phyloP scores from a whole-genome alignment of 2,797 vertebrate genomes.

The Gobionotothen gibberifrons region DNA sequence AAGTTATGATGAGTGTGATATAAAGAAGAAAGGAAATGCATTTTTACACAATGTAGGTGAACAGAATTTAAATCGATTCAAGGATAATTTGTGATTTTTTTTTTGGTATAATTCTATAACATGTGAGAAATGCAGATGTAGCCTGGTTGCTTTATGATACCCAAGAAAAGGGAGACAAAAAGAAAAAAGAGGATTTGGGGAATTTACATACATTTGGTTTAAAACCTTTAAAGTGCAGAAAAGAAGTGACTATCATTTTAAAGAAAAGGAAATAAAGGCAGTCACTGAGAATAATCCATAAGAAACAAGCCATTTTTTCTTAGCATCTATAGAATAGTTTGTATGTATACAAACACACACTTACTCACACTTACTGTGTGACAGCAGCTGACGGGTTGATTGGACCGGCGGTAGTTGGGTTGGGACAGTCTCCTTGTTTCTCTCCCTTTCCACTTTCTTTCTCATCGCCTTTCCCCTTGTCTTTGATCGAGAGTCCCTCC shows the following conservation, averaged over 20 bases:
- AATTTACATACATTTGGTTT: background rate
- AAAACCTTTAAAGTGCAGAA: background rate
- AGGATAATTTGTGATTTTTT: too few species aligned
- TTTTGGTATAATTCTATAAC: too few species aligned
- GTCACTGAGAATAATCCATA: background rate
- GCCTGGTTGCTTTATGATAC: too few species aligned
- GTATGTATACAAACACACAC: background rate
- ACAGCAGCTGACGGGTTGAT: constrained; percentile 55
- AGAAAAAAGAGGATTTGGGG: too few species aligned
- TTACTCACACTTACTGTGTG: constrained; percentile 68
- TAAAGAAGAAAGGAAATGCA: background rate
- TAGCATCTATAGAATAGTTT: background rate
- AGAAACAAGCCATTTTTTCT: background rate
- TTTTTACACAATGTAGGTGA: background rate
- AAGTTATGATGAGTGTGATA: background rate
- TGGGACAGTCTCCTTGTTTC: constrained; percentile 56
- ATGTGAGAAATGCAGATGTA: too few species aligned
- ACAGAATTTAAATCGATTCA: background rate
- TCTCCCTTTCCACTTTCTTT: constrained; percentile 56
- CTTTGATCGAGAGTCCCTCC: constrained; percentile 63
- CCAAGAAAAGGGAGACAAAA: too few species aligned
- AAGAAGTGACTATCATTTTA: background rate
- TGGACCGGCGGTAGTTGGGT: constrained; percentile 55
- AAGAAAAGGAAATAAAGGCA: background rate
- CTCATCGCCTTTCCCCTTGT: constrained; percentile 60